A percentile compares a stretch with the other conserved stretches of the same genome.
Evolutionary conservation across 2,888 invertebrate species (phyloP).

Genomic region (Tetanocera ferruginea): DNA sequence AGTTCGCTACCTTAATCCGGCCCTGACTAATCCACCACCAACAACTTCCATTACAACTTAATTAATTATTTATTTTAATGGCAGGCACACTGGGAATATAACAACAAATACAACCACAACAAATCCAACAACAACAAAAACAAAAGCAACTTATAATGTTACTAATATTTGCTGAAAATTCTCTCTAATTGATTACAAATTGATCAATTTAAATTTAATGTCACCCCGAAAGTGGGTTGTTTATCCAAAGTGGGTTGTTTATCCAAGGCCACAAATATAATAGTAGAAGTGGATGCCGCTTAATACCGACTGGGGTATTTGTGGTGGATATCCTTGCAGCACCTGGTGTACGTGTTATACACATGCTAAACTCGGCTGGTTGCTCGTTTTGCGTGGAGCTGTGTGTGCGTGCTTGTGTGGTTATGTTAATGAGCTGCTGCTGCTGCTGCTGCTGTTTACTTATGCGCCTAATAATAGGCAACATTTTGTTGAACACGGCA

Average conservation of each 20-base stretch:
- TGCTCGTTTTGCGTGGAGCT: not conserved
- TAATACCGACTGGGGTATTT: not conserved
- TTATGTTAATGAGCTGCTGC: conserved; percentile 20
- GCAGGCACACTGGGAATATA: not conserved
- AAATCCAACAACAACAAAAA: not conserved
- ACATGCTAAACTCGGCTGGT: not conserved
- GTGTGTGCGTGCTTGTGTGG: not conserved
- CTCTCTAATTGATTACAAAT: conserved; percentile 37
- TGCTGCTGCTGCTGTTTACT: conserved; percentile 16
- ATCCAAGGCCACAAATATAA: not conserved
- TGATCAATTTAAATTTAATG: conserved; percentile 37
- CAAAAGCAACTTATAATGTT: not conserved
- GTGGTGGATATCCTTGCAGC: not conserved
- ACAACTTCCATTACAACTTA: not conserved
- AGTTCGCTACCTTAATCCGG: too few relatives aligned
- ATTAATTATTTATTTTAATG: conserved; percentile 1
- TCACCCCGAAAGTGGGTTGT: conserved; percentile 17
- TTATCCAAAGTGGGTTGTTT: not conserved
- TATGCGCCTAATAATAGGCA: conserved; percentile 19
- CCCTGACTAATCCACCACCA: not conserved
- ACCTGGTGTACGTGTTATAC: not conserved
- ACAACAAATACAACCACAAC: not conserved
- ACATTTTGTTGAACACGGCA: not conserved
- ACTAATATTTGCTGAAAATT: conserved; percentile 14
- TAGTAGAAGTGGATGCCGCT: not conserved